Base-by-base conservation (phyloP, 2,113 vertebrate species). In the Oncorhynchus masou region DNA sequence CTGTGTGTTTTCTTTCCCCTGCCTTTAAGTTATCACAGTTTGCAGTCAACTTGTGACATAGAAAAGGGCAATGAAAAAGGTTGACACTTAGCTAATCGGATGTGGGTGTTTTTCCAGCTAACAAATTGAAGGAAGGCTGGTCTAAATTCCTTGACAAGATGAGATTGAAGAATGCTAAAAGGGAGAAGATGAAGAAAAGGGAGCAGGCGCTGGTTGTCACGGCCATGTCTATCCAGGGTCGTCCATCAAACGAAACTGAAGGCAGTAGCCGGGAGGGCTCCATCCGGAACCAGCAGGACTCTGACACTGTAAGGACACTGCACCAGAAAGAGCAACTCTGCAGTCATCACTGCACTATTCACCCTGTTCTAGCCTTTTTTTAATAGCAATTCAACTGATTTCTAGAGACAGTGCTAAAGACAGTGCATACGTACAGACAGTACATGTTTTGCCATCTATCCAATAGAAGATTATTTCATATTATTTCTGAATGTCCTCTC, bases 131-230 rank as follows among this genome's bases (percentile, higher is more conserved):
- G 71, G 78, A 85, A 68, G 88, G 78, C 49, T 80, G 87, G 84
- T 86, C 83, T 12, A 92, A 89, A 71, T 78, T 93, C 66, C 45
- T 93, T 57, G 77, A 83, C 51, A 91, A 88, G 74, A 73, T 93
- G 66, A 92, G 90, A 79, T 39, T 22, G 2, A 92, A 87, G 74
- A 92, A 84, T 65, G 72, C 29, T 15, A 90, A 90, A 75, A 89
- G 88, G 74, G 91, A 88, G 74, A 87, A 85, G 76, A 80, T 83
- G 59, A 92, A 89, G 27, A 87, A 34, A 70, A 70, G 83, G 78
- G 79, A 84, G 83, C 85, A 78, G 34, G 45, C 78, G 13, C 65
- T 85, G 65, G 19, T 81, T n/a, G 11, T 78, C 39, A 80, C 51
- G 75, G 22, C 75, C 19, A n/a, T 85, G 62, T 5, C 49, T 2